Evolutionary conservation across 2,888 invertebrate species (phyloP).

Genomic region (Lutraria lutraria): DNA sequence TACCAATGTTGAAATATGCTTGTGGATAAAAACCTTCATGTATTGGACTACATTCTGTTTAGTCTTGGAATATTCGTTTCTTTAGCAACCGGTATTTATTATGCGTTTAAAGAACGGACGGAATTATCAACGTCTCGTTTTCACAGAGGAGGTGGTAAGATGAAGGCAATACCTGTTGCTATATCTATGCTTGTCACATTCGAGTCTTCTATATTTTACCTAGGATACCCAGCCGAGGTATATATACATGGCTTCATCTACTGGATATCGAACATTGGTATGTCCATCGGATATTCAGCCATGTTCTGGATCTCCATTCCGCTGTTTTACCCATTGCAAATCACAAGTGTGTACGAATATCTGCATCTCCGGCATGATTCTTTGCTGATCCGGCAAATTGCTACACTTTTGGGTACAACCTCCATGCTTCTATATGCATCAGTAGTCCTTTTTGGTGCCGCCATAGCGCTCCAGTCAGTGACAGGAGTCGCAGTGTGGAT

Average conservation of each 20-base stretch:
- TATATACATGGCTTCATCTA: conserved; percentile 58
- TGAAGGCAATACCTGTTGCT: conserved; percentile 56
- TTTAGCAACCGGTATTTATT: conserved; percentile 40
- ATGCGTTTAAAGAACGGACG: conserved; percentile 46
- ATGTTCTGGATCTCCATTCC: conserved; percentile 56
- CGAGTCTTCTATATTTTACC: conserved; percentile 62
- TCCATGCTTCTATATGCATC: conserved; percentile 54
- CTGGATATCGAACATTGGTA: conserved; percentile 47
- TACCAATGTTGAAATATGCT: not conserved
- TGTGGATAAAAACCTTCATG: not conserved
- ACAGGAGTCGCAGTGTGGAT: conserved; percentile 45
- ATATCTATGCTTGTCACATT: conserved; percentile 61
- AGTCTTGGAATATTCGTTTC: conserved; percentile 39
- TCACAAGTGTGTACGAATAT: conserved; percentile 62
- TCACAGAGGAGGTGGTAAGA: conserved; percentile 57
- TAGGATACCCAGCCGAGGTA: conserved; percentile 60
- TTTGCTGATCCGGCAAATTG: conserved; percentile 39
- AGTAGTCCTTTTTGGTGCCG: conserved; percentile 55
- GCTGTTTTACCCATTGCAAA: conserved; percentile 58
- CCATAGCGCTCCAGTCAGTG: conserved; percentile 53
- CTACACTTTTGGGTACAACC: conserved; percentile 38
- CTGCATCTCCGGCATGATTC: conserved; percentile 50
- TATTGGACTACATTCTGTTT: conserved; percentile 48
- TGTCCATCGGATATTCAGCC: conserved; percentile 45
- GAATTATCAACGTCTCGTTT: conserved; percentile 34